Evolutionary conservation across 2,113 vertebrate genomes (phyloP).

Genomic region (Sander vitreus): DNA sequence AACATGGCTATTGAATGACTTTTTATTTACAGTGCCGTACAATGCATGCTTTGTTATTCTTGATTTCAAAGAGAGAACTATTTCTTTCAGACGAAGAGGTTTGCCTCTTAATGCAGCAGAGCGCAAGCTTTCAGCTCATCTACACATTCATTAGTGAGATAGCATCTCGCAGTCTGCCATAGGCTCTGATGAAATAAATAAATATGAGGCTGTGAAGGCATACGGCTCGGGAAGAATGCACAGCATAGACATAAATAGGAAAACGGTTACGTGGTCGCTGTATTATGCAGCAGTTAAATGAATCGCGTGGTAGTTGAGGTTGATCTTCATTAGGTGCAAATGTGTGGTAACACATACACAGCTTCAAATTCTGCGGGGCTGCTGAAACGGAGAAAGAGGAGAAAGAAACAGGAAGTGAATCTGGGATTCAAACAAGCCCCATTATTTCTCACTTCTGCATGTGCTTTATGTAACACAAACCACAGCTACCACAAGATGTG

Average conservation of each 20-base stretch:
- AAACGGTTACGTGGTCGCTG: constrained; percentile 22
- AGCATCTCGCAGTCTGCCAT: neutral
- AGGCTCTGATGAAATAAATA: constrained; percentile 18
- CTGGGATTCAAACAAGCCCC: constrained; percentile 27
- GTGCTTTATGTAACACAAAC: neutral
- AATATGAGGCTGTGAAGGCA: constrained; percentile 30
- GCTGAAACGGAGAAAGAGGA: neutral
- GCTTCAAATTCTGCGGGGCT: neutral
- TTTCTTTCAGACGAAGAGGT: neutral
- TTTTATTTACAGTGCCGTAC: neutral
- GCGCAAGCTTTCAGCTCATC: neutral
- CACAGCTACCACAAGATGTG: constrained; percentile 12
- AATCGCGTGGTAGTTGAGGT: constrained; percentile 46
- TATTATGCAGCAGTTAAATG: constrained; percentile 39
- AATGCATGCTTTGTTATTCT: neutral
- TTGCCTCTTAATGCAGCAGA: neutral
- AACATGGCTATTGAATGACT: neutral
- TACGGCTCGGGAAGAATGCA: constrained; percentile 9
- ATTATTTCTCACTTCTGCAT: neutral
- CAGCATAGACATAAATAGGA: constrained; percentile 26
- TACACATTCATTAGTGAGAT: constrained; percentile 12
- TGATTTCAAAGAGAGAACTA: neutral
- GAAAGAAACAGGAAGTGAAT: constrained; percentile 36
- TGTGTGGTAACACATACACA: neutral
- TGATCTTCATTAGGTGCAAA: constrained; percentile 57